Conservation (phyloP, 2,888 invertebrate species). For the Orchesella flavescens region DNA sequence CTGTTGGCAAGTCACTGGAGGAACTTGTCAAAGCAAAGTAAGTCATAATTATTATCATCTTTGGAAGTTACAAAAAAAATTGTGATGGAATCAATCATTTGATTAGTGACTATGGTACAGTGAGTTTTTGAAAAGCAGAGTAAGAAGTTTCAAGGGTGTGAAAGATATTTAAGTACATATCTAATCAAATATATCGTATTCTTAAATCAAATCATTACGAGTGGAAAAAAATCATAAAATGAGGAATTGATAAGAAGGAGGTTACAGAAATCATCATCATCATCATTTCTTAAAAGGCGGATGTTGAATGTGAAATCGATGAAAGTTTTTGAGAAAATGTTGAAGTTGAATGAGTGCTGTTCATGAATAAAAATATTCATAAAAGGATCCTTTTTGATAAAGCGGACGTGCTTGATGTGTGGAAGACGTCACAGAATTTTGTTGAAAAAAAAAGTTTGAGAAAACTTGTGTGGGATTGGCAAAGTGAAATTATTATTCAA, state of each 20-base stretch:
- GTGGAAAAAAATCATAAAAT: not conserved
- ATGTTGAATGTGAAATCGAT: conserved; percentile 25
- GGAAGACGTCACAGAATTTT: not conserved
- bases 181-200: too few species aligned
- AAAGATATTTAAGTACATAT: too few species aligned
- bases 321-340: conserved; percentile 12
- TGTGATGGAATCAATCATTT: not conserved
- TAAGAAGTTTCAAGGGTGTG: too few species aligned
- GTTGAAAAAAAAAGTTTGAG: conserved; percentile 6
- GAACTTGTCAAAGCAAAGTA: conserved; percentile 38
- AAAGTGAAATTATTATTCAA: conserved; percentile 65
- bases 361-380: not conserved
- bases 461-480: conserved; percentile 58
- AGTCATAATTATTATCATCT: not conserved
- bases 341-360: not conserved
- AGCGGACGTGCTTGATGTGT: not conserved
- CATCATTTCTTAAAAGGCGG: too few species aligned
- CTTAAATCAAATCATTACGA: not conserved
- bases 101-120: not conserved
- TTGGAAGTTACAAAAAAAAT: not conserved
- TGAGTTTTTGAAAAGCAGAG: too few species aligned
- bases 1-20: conserved; percentile 42
- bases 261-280: too few species aligned
- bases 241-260: too few species aligned
- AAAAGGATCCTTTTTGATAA: not conserved